Evolutionary conservation across 1,140 invertebrate genomes (phyloP).

Genomic region (Bombus huntii): DNA sequence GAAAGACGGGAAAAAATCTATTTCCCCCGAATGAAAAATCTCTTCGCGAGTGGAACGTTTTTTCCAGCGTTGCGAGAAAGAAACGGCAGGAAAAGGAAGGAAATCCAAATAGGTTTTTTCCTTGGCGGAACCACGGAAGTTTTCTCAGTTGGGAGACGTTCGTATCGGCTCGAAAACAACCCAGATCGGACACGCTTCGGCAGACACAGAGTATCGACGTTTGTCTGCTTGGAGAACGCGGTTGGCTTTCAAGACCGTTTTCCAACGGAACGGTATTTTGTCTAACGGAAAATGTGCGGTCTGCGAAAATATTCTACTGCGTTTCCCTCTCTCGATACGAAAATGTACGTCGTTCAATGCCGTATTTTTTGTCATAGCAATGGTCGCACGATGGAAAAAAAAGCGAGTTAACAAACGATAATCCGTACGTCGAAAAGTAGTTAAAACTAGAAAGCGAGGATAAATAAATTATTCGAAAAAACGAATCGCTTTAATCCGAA

Average conservation of each 20-base stretch:
- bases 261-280: constrained; percentile 8
- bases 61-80: not conserved
- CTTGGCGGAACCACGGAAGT: not conserved
- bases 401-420: not conserved
- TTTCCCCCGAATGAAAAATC: not conserved
- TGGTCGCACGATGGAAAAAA: too few relatives aligned
- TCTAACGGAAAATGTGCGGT: constrained; percentile 13
- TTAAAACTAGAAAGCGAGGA: not conserved
- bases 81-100: not conserved
- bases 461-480: not conserved
- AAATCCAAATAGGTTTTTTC: constrained; percentile 14
- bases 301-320: constrained; percentile 6
- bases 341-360: not conserved
- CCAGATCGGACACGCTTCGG: constrained; percentile 14
- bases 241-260: constrained; percentile 16
- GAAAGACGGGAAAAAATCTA: not conserved
- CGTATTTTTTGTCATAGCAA: not conserved
- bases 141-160: constrained; percentile 18
- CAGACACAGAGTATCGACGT: constrained; percentile 39
- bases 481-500: not conserved
- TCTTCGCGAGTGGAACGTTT: not conserved
- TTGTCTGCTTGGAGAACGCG: constrained; percentile 11
- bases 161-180: constrained; percentile 16
- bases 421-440: not conserved
- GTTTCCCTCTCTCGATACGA: not conserved